Base-by-base conservation (phyloP, 2,797 vertebrate species). In the Enteromius radiatus region DNA sequence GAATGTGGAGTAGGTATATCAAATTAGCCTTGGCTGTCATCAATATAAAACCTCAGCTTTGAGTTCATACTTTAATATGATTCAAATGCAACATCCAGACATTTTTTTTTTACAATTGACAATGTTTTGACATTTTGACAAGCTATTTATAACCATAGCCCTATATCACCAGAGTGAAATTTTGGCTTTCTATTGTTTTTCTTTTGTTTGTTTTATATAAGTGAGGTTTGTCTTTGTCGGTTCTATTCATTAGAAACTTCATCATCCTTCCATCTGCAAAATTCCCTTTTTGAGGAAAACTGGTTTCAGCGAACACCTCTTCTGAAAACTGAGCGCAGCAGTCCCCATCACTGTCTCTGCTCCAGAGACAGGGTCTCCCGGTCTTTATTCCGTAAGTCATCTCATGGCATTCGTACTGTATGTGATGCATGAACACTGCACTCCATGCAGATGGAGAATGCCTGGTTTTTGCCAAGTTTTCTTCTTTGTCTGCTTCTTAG, bases 251-350 rank as follows among this genome's bases (percentile, higher is more conserved):
- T 84, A 95, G 94, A 91, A 61, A 90, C 90, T 82, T 91, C 94
- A 85, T 90, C 90, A 84, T 91, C 91, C 85, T 80, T 95, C 84
- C 91, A 91, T 84, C 89, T 94, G 80, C 94, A 93, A 90, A 92
- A 88, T 17, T 84, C 92, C 77, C 87, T 89, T 19, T 93, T 84
- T 87, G 95, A 92, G 85, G 93, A 94, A 73, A 91, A 91, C 86
- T 96, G 96, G 91, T 85, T 93, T 88, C 95, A 92, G 89, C 93
- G 87, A 89, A 91, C 95, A 88, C 87, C 91, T 59, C 36, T 84
- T 3, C 26, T 87, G n/a, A 84, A 85, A 11, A 71, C 90, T 10
- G 88, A 87, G 86, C 89, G 81, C 14, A 88, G 28, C 19, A 85
- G 73, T 81, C 85, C 85, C 41, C 77, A 45, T 23, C 71, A 82